A percentile compares a stretch with the other conserved stretches of the same genome.
Evolutionary conservation across 2,888 invertebrate genomes (phyloP).

Genomic region (Pegoplata infirma): DNA sequence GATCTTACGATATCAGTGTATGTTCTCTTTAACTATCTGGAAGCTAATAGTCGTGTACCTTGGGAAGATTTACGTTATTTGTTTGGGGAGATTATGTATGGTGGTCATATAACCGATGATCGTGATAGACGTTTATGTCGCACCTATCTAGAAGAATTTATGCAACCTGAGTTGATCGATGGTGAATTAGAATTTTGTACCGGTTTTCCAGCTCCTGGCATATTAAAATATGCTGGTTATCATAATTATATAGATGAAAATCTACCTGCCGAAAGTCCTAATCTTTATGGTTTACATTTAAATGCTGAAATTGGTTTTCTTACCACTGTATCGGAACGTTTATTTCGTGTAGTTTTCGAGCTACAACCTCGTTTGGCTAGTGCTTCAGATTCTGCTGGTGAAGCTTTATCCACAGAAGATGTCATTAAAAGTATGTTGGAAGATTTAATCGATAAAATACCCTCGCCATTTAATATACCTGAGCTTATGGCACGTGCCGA

Average conservation of each 20-base stretch:
- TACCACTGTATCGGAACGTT: conserved; percentile 89
- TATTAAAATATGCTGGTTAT: conserved; percentile 91
- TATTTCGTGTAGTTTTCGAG: conserved; percentile 92
- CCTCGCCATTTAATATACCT: conserved; percentile 90
- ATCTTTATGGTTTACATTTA: conserved; percentile 94
- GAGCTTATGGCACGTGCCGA: conserved; percentile 93
- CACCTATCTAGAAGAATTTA: conserved; percentile 91
- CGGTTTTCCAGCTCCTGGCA: conserved; percentile 92
- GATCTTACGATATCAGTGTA: conserved; percentile 95
- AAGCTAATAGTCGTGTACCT: conserved; percentile 91
- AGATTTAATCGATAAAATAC: conserved; percentile 92
- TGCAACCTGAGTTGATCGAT: conserved; percentile 91
- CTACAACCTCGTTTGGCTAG: conserved; percentile 92
- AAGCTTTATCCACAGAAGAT: conserved; percentile 86
- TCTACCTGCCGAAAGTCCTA: conserved; percentile 92
- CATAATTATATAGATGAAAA: conserved; percentile 92
- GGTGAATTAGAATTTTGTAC: conserved; percentile 90
- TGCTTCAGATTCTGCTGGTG: conserved; percentile 82
- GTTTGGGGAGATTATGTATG: conserved; percentile 98
- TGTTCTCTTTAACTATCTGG: conserved; percentile 93
- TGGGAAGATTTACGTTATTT: conserved; percentile 97
- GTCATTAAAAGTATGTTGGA: conserved; percentile 84
- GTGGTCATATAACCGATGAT: conserved; percentile 97
- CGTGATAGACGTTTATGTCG: conserved; percentile 94
- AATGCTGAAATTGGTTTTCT: conserved; percentile 97